Evolutionary conservation across 2,888 invertebrate genomes (phyloP), one percentile per base, ranked within the genome.

Genomic region (Nesidiocoris tenuis): DNA sequence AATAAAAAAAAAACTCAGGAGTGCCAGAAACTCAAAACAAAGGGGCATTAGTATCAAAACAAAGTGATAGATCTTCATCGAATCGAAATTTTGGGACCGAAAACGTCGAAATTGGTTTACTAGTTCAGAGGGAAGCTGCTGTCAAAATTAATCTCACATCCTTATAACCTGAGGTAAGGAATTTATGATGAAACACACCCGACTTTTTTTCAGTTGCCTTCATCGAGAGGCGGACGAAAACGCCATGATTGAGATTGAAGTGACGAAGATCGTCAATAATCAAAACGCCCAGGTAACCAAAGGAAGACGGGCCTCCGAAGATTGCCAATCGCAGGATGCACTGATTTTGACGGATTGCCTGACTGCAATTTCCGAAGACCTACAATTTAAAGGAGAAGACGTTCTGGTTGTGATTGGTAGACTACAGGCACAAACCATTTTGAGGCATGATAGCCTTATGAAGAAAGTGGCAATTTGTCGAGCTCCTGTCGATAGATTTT

Each of bases 131-230:
- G n/a, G n/a, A n/a, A n/a, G n/a, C n/a, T n/a, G n/a, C n/a, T n/a
- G n/a, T n/a, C n/a, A n/a, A n/a, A n/a, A n/a, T n/a, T n/a, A n/a
- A n/a, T n/a, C n/a, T n/a, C n/a, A n/a, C n/a, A n/a, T n/a, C n/a
- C n/a, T n/a, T n/a, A n/a, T n/a, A n/a, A n/a, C n/a, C n/a, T n/a
- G n/a, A n/a, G n/a, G n/a, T n/a, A n/a, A n/a, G n/a, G n/a, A n/a
- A n/a, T n/a, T n/a, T n/a, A n/a, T n/a, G n/a, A n/a, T n/a, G n/a
- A n/a, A n/a, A n/a, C n/a, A n/a, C n/a, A n/a, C n/a, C n/a, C n/a
- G n/a, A n/a, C n/a, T n/a, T 7, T 22, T 12, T 54, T 68, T 19
- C 24, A 68, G 67, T 16, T 68, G 67, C 18, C 16, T 68, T 9
- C 67, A 17, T 0, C n/a, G 18, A 16, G 67, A 68, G 57, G 67